These are phyloP conservation scores for Marmota monax DNA, from an alignment of 2,113 vertebrate genomes.

Conservation along the genomic window DNA sequence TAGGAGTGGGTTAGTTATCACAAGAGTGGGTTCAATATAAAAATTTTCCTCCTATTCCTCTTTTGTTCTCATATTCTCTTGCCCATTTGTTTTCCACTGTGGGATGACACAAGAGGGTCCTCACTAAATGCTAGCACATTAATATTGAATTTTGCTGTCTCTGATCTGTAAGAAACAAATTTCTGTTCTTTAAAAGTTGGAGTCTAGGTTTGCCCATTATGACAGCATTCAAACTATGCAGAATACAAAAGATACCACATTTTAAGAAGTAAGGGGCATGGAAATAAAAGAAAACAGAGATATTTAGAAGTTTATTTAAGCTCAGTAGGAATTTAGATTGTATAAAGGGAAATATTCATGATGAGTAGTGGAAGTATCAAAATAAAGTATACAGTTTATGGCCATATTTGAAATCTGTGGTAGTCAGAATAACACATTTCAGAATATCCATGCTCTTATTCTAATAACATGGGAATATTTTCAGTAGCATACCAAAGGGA, in stretches of 20 bases:
- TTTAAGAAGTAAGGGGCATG: neutral
- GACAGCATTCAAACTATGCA: neutral
- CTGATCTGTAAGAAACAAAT: neutral
- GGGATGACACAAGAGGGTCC: neutral
- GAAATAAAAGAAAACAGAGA: neutral
- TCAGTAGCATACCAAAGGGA: neutral
- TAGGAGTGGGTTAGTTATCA: neutral
- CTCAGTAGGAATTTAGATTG: neutral
- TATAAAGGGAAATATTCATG: neutral
- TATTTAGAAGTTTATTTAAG: neutral
- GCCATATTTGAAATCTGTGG: neutral
- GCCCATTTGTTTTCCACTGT: neutral
- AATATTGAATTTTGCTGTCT: neutral
- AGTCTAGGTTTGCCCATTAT: neutral
- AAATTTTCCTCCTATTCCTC: neutral
- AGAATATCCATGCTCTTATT: neutral
- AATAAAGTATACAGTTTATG: neutral
- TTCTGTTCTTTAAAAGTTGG: neutral
- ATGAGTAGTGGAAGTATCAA: neutral
- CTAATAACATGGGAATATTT: neutral
- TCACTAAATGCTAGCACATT: neutral
- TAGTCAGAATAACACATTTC: neutral
- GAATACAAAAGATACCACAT: neutral
- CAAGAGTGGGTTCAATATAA: neutral
- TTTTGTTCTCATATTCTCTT: neutral